Conservation (phyloP, 2,113 vertebrate genomes). For the Syngnathoides biaculeatus region DNA sequence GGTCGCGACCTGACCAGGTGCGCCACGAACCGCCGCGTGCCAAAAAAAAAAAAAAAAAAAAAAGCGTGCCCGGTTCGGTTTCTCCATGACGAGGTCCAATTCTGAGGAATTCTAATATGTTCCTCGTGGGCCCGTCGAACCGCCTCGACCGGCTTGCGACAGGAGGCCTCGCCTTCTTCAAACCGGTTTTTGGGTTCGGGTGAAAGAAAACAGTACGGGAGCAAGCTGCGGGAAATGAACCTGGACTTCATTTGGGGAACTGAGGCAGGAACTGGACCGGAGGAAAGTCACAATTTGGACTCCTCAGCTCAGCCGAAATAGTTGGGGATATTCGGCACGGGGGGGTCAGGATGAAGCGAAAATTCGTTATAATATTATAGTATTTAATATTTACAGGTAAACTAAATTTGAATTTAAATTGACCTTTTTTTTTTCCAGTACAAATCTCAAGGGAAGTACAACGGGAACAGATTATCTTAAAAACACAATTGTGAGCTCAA, state of each 20-base stretch:
- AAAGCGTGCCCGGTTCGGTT: neutral
- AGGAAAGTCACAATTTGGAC: too few species aligned
- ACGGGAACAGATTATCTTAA: too few species aligned
- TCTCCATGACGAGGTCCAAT: slow-evolving; percentile 13
- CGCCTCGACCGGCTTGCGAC: slow-evolving; percentile 18
- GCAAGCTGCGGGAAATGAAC: neutral
- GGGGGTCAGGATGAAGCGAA: neutral
- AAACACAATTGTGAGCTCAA: too few species aligned
- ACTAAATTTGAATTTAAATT: neutral
- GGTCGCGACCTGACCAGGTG: slow-evolving; percentile 57
- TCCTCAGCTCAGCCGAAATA: neutral
- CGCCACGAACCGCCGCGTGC: slow-evolving; percentile 46
- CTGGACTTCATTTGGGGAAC: neutral
- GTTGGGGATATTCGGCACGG: neutral
- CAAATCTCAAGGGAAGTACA: too few species aligned
- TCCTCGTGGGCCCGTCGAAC: slow-evolving; percentile 9
- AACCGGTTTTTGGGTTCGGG: neutral
- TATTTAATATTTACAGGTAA: neutral
- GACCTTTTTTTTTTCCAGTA: too few species aligned
- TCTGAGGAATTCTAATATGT: slow-evolving; percentile 2
- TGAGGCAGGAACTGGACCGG: too few species aligned
- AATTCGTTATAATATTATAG: too few species aligned
- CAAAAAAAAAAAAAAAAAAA: too few species aligned
- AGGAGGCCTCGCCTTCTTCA: slow-evolving; percentile 18
- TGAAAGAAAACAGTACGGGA: too few species aligned